These are phyloP conservation scores for Melanchra persicariae DNA, from an alignment of 2,888 invertebrate genomes.

Conservation along the genomic window DNA sequence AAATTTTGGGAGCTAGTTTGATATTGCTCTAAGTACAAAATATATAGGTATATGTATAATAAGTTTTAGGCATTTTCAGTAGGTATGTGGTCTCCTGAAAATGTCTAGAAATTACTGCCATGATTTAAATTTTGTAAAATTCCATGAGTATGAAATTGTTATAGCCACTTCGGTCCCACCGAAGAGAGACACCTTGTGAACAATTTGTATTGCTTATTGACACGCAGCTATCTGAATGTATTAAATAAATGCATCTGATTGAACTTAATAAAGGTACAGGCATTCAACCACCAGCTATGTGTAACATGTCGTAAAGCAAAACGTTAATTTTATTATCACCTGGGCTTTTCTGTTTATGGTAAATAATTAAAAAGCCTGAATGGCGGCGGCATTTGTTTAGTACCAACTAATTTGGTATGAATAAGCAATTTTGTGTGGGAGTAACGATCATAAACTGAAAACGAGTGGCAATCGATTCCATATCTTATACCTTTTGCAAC, in stretches of 20 bases:
- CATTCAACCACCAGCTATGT: slow-evolving; percentile 32
- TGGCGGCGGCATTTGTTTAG: slow-evolving; percentile 62
- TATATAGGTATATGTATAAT: no score
- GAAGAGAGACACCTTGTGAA: slow-evolving; percentile 1
- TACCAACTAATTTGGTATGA: slow-evolving; percentile 66
- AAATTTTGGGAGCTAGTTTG: background rate
- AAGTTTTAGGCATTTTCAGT: background rate
- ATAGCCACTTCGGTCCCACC: no score
- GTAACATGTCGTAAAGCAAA: slow-evolving; percentile 60
- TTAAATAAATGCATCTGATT: slow-evolving; percentile 31
- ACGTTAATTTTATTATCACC: slow-evolving; percentile 66
- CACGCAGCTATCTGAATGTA: slow-evolving; percentile 9
- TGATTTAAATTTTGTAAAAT: background rate
- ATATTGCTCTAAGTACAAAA: no score
- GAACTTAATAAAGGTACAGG: slow-evolving; percentile 34
- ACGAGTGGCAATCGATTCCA: slow-evolving; percentile 36
- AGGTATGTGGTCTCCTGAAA: background rate
- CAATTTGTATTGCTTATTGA: slow-evolving; percentile 12
- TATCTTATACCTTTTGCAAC: slow-evolving; percentile 43
- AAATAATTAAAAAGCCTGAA: slow-evolving; percentile 66
- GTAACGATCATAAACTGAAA: slow-evolving; percentile 56
- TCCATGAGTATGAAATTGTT: background rate
- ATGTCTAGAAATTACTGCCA: no score
- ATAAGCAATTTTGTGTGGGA: slow-evolving; percentile 65
- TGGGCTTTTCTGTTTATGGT: slow-evolving; percentile 65